Evolutionary conservation across 2,113 vertebrate genomes (phyloP).

Genomic region (Oncorhynchus mykiss): DNA sequence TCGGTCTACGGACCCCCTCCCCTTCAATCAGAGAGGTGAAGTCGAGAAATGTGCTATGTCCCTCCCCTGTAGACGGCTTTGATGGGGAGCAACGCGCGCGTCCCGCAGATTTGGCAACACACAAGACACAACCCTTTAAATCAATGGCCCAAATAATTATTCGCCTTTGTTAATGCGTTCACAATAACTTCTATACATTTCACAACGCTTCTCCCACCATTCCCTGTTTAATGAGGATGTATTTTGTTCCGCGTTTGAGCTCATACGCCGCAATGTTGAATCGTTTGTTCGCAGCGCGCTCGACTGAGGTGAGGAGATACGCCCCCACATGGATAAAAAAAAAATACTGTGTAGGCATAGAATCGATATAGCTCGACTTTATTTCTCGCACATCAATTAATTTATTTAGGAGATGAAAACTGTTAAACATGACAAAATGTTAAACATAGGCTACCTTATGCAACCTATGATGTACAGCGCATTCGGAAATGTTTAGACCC

Average conservation of each 20-base stretch:
- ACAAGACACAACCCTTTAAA: slow-evolving; percentile 9
- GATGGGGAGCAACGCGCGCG: slow-evolving; percentile 17
- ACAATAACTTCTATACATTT: slow-evolving; percentile 9
- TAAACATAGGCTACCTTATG: no score
- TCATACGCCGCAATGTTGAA: slow-evolving; percentile 1
- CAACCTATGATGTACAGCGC: no score
- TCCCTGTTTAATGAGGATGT: neutral
- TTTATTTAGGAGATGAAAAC: no score
- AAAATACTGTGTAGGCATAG: neutral
- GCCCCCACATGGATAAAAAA: slow-evolving; percentile 20
- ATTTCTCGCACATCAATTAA: no score
- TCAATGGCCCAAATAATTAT: slow-evolving; percentile 5
- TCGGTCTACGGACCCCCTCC: slow-evolving; percentile 20
- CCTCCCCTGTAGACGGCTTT: slow-evolving; percentile 40
- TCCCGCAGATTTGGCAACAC: slow-evolving; percentile 21
- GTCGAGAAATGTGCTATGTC: slow-evolving; percentile 13
- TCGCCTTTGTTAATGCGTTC: slow-evolving; percentile 14
- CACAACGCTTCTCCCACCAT: slow-evolving; percentile 9
- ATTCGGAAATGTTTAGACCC: no score
- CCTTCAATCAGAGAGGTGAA: slow-evolving; percentile 21
- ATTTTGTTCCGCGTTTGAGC: slow-evolving; percentile 27
- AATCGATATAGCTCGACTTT: neutral
- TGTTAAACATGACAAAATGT: no score
- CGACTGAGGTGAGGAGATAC: slow-evolving; percentile 7
- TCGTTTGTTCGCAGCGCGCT: slow-evolving; percentile 1